Conservation (phyloP, 1,140 invertebrate genomes). For the Neodiprion fabricii region DNA sequence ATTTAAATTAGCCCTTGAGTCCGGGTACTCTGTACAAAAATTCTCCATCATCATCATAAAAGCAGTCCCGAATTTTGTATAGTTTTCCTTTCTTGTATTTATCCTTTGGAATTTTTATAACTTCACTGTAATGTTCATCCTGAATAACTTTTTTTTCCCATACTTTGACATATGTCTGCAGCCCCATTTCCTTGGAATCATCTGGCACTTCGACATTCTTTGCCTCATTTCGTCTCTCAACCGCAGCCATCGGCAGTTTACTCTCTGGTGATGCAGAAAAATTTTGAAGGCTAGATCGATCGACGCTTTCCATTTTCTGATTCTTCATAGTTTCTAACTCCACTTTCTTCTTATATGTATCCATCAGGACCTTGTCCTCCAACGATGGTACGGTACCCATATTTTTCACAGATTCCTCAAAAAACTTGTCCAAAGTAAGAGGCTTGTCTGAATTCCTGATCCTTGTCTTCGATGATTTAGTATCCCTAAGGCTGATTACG, state of each 20-base stretch:
- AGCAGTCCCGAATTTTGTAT: slow-evolving; percentile 77
- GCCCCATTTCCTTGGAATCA: slow-evolving; percentile 45
- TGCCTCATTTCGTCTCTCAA: not conserved
- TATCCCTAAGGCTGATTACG: not conserved
- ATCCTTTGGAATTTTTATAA: slow-evolving; percentile 71
- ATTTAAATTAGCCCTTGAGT: slow-evolving; percentile 18
- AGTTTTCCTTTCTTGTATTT: slow-evolving; percentile 66
- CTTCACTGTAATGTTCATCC: slow-evolving; percentile 60
- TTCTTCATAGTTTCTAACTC: not conserved
- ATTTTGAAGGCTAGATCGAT: slow-evolving; percentile 23
- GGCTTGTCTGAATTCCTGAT: not conserved
- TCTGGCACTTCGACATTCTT: not conserved
- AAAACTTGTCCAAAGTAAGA: slow-evolving; percentile 29
- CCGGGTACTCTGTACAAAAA: slow-evolving; percentile 79
- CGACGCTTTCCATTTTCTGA: slow-evolving; percentile 28
- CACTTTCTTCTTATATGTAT: slow-evolving; percentile 19
- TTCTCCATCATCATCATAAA: slow-evolving; percentile 77
- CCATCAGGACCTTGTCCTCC: slow-evolving; percentile 23
- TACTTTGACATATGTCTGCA: slow-evolving; percentile 41
- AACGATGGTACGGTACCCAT: not conserved
- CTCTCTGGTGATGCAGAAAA: not conserved
- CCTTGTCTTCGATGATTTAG: not conserved
- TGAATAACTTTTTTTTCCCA: slow-evolving; percentile 37
- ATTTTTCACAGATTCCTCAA: slow-evolving; percentile 20
- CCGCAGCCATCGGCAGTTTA: slow-evolving; percentile 32